Conservation (phyloP, 2,888 invertebrate species). For the Corbicula japonica region DNA sequence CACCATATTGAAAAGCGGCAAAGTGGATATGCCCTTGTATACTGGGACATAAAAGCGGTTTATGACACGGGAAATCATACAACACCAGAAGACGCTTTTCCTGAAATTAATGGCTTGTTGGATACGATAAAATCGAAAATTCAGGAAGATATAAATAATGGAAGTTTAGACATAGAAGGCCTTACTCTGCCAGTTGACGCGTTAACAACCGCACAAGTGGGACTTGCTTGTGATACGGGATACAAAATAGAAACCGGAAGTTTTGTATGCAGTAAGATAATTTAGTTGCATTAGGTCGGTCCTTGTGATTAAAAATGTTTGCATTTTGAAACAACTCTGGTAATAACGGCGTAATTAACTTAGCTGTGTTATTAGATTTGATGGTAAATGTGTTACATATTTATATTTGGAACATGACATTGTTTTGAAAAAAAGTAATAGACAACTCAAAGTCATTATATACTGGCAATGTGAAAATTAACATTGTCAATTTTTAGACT, state of each 20-base stretch:
- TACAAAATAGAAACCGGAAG: background rate
- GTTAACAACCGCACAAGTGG: background rate
- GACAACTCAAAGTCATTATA: too few species aligned
- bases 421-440: too few species aligned
- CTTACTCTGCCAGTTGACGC: background rate
- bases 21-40: background rate
- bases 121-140: background rate
- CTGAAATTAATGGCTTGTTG: background rate
- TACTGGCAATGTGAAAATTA: too few species aligned
- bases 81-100: background rate
- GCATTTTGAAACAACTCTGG: background rate
- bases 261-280: background rate
- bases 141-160: background rate
- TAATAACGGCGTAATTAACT: too few species aligned
- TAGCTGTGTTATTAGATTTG: too few species aligned
- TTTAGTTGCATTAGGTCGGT: background rate
- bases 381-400: too few species aligned
- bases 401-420: too few species aligned
- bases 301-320: background rate
- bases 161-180: background rate
- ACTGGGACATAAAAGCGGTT: background rate
- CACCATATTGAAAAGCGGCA: slow-evolving; percentile 5
- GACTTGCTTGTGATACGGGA: background rate
- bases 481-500: too few species aligned
- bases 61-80: background rate